Percentiles rank a stretch among this genome's conserved stretches.
Conservation (phyloP, 2,113 vertebrate genomes). For the Aspidoscelis tigris region DNA sequence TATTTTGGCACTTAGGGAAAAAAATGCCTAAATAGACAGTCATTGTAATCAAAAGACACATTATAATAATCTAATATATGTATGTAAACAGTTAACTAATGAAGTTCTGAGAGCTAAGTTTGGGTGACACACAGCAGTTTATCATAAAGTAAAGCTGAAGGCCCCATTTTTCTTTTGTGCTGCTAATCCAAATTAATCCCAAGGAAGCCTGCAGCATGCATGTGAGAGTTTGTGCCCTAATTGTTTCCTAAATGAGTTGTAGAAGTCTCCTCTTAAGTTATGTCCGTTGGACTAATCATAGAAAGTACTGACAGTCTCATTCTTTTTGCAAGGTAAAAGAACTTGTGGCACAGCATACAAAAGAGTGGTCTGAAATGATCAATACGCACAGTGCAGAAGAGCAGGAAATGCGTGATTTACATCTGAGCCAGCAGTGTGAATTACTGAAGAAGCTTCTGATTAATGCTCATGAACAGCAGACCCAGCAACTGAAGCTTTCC, state of each 20-base stretch:
- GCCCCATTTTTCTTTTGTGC: background rate
- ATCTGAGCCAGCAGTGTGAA: slow-evolving; percentile 94
- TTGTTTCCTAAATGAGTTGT: background rate
- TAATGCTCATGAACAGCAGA: slow-evolving; percentile 91
- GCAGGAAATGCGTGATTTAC: slow-evolving; percentile 90
- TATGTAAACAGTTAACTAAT: background rate
- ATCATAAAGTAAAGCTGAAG: slow-evolving; percentile 5
- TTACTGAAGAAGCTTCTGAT: slow-evolving; percentile 90
- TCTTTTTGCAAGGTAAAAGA: slow-evolving; percentile 86
- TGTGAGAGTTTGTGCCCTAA: background rate
- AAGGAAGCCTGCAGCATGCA: background rate
- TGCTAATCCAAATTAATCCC: background rate
- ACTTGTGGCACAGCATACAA: slow-evolving; percentile 95
- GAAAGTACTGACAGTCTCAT: slow-evolving; percentile 5
- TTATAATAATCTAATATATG: background rate
- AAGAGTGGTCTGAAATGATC: slow-evolving; percentile 97
- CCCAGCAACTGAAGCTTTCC: slow-evolving; percentile 90
- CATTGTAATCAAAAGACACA: background rate
- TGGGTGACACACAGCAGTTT: background rate
- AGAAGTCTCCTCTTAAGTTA: background rate
- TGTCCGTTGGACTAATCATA: background rate
- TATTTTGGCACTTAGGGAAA: slow-evolving; percentile 39
- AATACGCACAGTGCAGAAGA: slow-evolving; percentile 90
- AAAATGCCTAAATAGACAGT: background rate
- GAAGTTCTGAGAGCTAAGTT: background rate